Conservation (phyloP, 2,888 invertebrate genomes). For the Trilocha varians region DNA sequence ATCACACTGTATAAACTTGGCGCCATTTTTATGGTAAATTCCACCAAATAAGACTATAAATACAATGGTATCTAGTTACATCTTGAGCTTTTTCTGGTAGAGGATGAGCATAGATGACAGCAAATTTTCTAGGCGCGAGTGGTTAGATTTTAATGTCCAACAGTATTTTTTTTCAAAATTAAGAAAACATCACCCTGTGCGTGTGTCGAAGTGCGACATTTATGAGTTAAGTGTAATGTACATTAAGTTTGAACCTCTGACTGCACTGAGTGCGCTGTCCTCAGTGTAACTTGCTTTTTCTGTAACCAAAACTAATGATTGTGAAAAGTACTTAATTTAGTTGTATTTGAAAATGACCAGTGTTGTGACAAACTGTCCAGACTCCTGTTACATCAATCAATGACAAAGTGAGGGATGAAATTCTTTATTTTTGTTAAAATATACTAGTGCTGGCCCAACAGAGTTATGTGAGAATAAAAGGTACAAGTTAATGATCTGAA, state of each 20-base stretch:
- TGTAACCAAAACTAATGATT: constrained; percentile 22
- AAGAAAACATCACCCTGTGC: constrained; percentile 6
- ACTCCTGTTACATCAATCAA: constrained; percentile 1
- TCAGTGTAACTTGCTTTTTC: constrained; percentile 37
- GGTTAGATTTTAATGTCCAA: background rate
- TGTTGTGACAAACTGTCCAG: background rate
- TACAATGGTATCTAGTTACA: too few relatives aligned
- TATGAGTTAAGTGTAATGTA: constrained; percentile 37
- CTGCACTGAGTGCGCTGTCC: constrained; percentile 40
- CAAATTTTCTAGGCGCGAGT: too few relatives aligned
- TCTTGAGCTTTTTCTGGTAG: too few relatives aligned
- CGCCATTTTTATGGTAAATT: background rate
- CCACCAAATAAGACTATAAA: too few relatives aligned
- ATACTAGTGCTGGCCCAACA: background rate
- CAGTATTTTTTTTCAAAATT: background rate
- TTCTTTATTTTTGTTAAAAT: constrained; percentile 8
- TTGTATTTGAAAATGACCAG: constrained; percentile 21
- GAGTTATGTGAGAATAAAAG: constrained; percentile 23
- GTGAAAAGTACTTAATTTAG: constrained; percentile 57
- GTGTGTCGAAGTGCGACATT: constrained; percentile 33
- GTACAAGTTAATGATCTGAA: constrained; percentile 58
- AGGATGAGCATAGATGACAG: too few relatives aligned
- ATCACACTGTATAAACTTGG: background rate
- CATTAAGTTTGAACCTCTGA: constrained; percentile 36
- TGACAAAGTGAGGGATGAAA: constrained; percentile 8